Evolutionary conservation across 2,113 vertebrate species (phyloP), one percentile per base, ranked within the genome.

Genomic region (Urocolius indicus): DNA sequence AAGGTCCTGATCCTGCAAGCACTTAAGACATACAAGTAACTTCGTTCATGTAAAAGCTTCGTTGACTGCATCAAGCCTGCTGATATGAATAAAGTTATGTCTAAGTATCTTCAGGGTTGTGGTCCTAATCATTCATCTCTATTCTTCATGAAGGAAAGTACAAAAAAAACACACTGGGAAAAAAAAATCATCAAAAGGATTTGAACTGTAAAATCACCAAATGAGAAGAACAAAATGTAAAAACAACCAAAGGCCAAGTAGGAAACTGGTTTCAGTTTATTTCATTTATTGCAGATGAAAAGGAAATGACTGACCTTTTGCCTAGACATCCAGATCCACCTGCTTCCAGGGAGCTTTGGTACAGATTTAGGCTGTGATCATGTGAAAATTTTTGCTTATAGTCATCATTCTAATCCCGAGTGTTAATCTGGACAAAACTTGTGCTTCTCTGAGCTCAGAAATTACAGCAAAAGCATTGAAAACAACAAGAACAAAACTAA

Each of bases 1-100:
- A 97, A 97, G 94, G 94, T 95, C 87, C 94, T 95, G 96, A 93
- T 96, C 83, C 84, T 92, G 90, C 92, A 95, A 84, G 93, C 74
- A 89, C 73, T 94, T 73, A 57, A 77, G 82, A 88, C 71, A 84
- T 49, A 85, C 75, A 82, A 95, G 76, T 75, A 96, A 93, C 92
- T 95, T 95, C 84, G 57, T 36, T 92, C 45, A 36, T 93, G 93
- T 88, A 88, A 83, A 90, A 66, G 69, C 82, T 92, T 83, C 6
- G 2, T 69, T 76, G 81, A 45, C 65, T 78, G 24, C 48, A 65
- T 16, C 0, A 0, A 73, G 54, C 48, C 54, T 90, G 43, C 52
- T 93, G 68, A 81, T 80, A 89, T 57, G 79, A 94, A 90, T 88
- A 83, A 94, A 93, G 90, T 92, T 95, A 74, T 81, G 45, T 16